Evolutionary conservation across 2,888 invertebrate species (phyloP).

Genomic region (Agriotes lineatus): DNA sequence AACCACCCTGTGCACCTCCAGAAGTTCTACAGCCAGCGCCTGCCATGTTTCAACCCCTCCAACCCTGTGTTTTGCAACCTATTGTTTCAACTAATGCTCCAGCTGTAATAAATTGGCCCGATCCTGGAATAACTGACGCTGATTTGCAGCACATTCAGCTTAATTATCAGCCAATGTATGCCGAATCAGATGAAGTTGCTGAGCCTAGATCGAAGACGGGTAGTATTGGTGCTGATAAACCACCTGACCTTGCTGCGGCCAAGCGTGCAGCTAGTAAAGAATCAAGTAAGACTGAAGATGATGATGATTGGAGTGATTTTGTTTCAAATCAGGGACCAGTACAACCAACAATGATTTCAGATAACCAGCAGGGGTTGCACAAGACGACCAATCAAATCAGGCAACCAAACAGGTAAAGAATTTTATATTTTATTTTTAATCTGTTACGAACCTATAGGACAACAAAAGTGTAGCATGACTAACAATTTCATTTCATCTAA

Average conservation of each 20-base stretch:
- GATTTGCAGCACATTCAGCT: conserved; percentile 62
- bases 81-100: conserved; percentile 7
- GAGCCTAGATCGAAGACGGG: conserved; percentile 6
- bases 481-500: no score
- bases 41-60: conserved; percentile 51
- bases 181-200: not conserved
- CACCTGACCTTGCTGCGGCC: not conserved
- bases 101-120: conserved; percentile 74
- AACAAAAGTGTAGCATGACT: no score
- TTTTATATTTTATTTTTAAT: no score
- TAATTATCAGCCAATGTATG: conserved; percentile 47
- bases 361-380: not conserved
- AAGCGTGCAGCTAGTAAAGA: not conserved
- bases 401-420: conserved; percentile 30
- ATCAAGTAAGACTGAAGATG: conserved; percentile 59
- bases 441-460: no score
- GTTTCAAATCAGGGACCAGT: conserved; percentile 63
- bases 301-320: conserved; percentile 75
- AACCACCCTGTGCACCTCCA: conserved; percentile 34
- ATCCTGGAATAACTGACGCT: conserved; percentile 68
- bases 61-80: conserved; percentile 51
- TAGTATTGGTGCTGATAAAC: not conserved
- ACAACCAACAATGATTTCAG: not conserved
- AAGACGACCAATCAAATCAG: conserved; percentile 4
- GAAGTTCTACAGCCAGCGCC: conserved; percentile 29